A percentile compares a stretch with the other conserved stretches of the same genome.
These are phyloP conservation scores for Heliothis subflexa DNA, from an alignment of 1,140 invertebrate genomes.

Conservation along the genomic window DNA sequence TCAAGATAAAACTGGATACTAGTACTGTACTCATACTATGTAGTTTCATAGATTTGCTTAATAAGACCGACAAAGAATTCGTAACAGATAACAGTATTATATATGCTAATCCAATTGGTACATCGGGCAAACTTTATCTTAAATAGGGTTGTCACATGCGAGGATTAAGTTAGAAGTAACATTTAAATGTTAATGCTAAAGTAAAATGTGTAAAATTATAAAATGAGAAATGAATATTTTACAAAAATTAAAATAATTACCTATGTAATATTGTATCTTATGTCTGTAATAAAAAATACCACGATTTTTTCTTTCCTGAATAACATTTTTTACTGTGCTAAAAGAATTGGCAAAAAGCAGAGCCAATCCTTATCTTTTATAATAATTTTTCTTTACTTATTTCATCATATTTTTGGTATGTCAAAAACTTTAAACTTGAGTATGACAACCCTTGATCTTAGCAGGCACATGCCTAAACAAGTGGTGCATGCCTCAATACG, in stretches of 20 bases:
- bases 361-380: too few relatives aligned
- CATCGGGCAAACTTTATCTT: constrained; percentile 74
- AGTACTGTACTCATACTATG: constrained; percentile 64
- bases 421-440: background rate
- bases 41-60: constrained; percentile 77
- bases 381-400: background rate
- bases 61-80: constrained; percentile 81
- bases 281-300: too few relatives aligned
- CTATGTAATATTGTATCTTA: too few relatives aligned
- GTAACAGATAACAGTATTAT: constrained; percentile 81
- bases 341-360: too few relatives aligned
- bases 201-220: too few relatives aligned
- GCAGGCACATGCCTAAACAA: constrained; percentile 68
- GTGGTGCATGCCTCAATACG: constrained; percentile 71
- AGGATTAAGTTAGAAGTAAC: background rate
- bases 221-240: too few relatives aligned
- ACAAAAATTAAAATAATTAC: too few relatives aligned
- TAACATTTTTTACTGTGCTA: too few relatives aligned
- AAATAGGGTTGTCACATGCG: constrained; percentile 13
- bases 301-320: too few relatives aligned
- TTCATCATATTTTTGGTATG: background rate
- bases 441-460: constrained; percentile 55
- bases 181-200: background rate
- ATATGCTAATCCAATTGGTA: constrained; percentile 81
- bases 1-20: constrained; percentile 55